phyloP scores from a whole-genome alignment of 2,888 invertebrate species.

The Esperia sulphurella region DNA sequence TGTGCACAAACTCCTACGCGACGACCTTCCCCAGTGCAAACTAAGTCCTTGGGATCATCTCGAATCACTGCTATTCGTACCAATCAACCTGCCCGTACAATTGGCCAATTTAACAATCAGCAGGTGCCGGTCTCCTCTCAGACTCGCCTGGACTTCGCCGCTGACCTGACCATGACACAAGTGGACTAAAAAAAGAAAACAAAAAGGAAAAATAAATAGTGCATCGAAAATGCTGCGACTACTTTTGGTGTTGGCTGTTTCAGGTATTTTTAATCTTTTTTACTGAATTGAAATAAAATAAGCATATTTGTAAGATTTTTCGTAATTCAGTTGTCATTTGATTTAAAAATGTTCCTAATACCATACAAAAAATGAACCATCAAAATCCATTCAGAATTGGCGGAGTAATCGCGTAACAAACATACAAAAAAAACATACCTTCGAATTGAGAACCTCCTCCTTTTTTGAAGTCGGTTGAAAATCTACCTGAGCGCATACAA shows the following conservation, averaged over 20 bases:
- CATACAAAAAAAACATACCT: no score
- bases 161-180: slow-evolving; percentile 8
- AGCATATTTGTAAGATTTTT: no score
- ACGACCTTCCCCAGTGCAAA: background rate
- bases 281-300: no score
- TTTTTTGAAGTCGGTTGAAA: no score
- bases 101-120: slow-evolving; percentile 68
- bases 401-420: no score
- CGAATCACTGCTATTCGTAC: slow-evolving; percentile 43
- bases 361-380: no score
- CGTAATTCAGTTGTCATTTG: no score
- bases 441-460: no score
- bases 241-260: slow-evolving; percentile 21
- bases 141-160: slow-evolving; percentile 7
- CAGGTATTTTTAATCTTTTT: slow-evolving; percentile 20
- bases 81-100: slow-evolving; percentile 40
- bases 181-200: background rate
- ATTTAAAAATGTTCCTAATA: no score
- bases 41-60: slow-evolving; percentile 53
- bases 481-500: no score
- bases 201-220: background rate
- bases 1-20: no score
- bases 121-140: slow-evolving; percentile 31
- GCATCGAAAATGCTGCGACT: slow-evolving; percentile 20
- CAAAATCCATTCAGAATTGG: no score